Evolutionary conservation across 2,113 vertebrate genomes (phyloP).

Genomic region (Nerophis lumbriciformis): DNA sequence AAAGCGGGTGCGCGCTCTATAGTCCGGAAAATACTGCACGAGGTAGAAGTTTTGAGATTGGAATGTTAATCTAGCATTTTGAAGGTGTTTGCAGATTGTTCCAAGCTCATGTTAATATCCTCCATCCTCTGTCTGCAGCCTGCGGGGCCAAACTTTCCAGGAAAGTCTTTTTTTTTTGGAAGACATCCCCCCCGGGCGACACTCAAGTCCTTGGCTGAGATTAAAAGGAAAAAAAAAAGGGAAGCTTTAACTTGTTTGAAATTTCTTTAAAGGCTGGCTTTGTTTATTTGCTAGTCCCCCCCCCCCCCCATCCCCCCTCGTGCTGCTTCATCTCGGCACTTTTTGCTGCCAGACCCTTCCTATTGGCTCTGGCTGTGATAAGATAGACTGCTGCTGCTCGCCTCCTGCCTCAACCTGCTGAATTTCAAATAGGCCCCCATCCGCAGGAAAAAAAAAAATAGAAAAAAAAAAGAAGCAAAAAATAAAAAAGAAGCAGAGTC

Average conservation of each 20-base stretch:
- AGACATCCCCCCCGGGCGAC: neutral
- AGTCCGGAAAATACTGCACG: no score
- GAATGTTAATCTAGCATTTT: no score
- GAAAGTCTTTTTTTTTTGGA: neutral
- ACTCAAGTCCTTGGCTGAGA: neutral
- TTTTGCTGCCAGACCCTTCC: constrained; percentile 9
- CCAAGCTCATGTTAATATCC: neutral
- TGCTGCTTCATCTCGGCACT: neutral
- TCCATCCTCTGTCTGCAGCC: neutral
- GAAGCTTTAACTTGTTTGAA: neutral
- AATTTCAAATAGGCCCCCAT: constrained; percentile 61
- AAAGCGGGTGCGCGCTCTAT: no score
- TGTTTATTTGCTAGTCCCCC: constrained; percentile 29
- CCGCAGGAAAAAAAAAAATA: constrained; percentile 25
- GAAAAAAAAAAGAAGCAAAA: constrained; percentile 25
- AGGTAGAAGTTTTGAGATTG: no score
- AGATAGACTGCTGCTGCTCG: constrained; percentile 52
- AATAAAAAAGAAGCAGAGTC: constrained; percentile 20
- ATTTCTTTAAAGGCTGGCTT: neutral
- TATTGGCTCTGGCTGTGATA: constrained; percentile 47
- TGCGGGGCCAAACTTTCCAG: neutral
- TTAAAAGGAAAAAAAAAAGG: neutral
- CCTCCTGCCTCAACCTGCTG: constrained; percentile 52
- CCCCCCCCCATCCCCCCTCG: neutral
- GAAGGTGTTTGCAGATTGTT: no score